Evolutionary conservation across 92 coral and sea anemone species (phyloP).

Genomic region (Zoanthus gigantus): DNA sequence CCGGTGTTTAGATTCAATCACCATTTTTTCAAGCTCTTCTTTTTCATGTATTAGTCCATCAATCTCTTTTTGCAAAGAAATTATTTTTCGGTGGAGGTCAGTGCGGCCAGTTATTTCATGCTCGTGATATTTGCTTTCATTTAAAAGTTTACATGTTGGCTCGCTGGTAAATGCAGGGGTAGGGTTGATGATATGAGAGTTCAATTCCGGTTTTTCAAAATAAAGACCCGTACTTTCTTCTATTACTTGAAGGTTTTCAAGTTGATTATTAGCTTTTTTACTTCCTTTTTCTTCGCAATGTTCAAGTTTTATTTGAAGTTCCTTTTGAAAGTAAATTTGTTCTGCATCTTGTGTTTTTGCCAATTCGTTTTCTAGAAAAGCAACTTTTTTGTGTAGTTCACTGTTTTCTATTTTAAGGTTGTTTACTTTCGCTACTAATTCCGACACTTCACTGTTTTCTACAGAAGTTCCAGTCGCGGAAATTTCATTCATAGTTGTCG

Average conservation of each 20-base stretch:
- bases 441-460: not conserved
- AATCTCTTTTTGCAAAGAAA: conserved; percentile 44
- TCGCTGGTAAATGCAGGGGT: conserved; percentile 56
- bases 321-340: conserved; percentile 60
- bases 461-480: not conserved
- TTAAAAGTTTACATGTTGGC: conserved; percentile 30
- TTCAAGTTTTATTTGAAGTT: conserved; percentile 69
- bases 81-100: conserved; percentile 47
- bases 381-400: conserved; percentile 70
- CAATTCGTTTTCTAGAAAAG: conserved; percentile 76
- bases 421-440: not conserved
- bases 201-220: conserved; percentile 62
- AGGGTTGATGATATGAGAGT: conserved; percentile 57
- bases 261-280: conserved; percentile 50
- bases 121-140: conserved; percentile 50
- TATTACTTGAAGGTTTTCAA: conserved; percentile 5
- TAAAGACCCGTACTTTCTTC: conserved; percentile 20
- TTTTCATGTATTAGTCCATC: conserved; percentile 52
- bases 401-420: conserved; percentile 61
- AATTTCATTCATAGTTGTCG: not conserved
- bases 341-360: conserved; percentile 69
- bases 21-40: conserved; percentile 62
- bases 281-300: conserved; percentile 56
- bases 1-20: conserved; percentile 49
- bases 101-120: conserved; percentile 57